Base-by-base conservation (phyloP, 2,888 invertebrate genomes). In the Drosophila ochracea region DNA sequence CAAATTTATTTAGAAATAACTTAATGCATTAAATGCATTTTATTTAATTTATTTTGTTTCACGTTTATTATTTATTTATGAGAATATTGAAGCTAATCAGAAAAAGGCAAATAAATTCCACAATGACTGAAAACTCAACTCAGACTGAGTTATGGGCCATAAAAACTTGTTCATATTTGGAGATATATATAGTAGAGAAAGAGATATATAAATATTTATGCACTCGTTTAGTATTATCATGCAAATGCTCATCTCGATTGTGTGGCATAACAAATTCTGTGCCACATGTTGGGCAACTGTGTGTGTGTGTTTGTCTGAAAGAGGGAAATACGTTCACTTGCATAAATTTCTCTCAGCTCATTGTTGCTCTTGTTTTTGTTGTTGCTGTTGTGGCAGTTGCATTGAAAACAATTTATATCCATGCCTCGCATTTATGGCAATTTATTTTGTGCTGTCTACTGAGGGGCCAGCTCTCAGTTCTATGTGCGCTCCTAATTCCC, bases 401-500 rank as follows among this genome's bases (percentile, higher is more conserved):
- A 87, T 86, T 90, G 90, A 89, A 83, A 81, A 76, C 89, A 88
- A 89, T 91, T 89, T 87, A 88, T 85, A 82, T 85, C 84, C 90
- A 80, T 84, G 76, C 84, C 77, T 72, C 78, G 76, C 62, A 80
- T 87, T 84, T 83, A 78, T 80, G 76, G 78, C 83, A 88, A 90
- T 90, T 90, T 91, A 83, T 90, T 83, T 77, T 77, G 72, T 80
- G 78, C 70, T 47, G 76, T 75, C 80, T 74, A 76, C 70, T 49
- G 70, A 53, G 55, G 76, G 68, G 57, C 55, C 69, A 73, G 59
- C 69, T 65, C 43, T 49, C 43, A 16, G 47, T 59, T 55, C 60
- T 39, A 31, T 21, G 11, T 68, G 77, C 71, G 61, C 68, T 2
- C 53, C 28, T 33, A 13, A 31, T 41, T 47, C 31, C 35, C 43